Percentiles rank a stretch among this genome's conserved stretches.
Evolutionary conservation across 2,113 vertebrate genomes (phyloP).

Genomic region (Xenus cinereus): DNA sequence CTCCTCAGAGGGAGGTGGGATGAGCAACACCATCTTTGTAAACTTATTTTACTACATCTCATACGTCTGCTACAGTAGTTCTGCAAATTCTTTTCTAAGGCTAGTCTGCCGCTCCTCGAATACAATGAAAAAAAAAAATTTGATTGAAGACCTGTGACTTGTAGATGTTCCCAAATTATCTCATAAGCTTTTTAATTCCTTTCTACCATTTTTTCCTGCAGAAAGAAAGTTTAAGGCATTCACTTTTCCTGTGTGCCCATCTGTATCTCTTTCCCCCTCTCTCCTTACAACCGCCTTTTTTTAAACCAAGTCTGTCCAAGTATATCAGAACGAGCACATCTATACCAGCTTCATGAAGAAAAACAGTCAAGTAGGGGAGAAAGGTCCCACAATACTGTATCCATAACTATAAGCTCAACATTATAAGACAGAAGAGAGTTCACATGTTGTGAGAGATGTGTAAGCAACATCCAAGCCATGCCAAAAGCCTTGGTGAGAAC

Average conservation of each 20-base stretch:
- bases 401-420: neutral
- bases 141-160: neutral
- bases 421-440: neutral
- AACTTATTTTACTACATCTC: neutral
- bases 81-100: neutral
- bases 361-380: neutral
- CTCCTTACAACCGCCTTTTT: neutral
- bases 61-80: neutral
- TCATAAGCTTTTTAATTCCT: neutral
- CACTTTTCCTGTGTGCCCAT: neutral
- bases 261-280: neutral
- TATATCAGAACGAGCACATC: neutral
- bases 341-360: neutral
- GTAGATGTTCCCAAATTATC: neutral
- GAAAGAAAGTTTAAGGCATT: neutral
- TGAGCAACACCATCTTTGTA: neutral
- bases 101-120: neutral
- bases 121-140: neutral
- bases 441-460: neutral
- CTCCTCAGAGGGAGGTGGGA: neutral
- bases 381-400: neutral
- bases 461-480: neutral
- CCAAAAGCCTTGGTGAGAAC: neutral
- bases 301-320: neutral
- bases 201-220: neutral